These are phyloP conservation scores for Chloroclysta siterata DNA, from an alignment of 2,888 invertebrate genomes.

Conservation along the genomic window DNA sequence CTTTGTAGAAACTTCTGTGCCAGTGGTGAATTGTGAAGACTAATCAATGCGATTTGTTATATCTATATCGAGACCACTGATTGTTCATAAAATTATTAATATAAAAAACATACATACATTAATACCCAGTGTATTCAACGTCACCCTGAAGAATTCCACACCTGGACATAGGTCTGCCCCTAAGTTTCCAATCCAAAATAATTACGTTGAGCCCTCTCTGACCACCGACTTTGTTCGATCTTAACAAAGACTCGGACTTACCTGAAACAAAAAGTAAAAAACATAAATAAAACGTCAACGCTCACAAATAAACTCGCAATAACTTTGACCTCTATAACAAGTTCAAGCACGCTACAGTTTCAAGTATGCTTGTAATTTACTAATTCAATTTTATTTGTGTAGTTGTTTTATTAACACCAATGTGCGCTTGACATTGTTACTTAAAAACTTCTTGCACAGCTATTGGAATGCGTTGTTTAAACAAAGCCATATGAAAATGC, in stretches of 20 bases:
- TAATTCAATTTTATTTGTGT: conserved; percentile 51
- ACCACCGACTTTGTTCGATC: background rate
- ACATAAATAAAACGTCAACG: conserved; percentile 45
- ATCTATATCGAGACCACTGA: too few species aligned
- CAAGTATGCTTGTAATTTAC: conserved; percentile 23
- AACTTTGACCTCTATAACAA: conserved; percentile 43
- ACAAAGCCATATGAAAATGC: conserved; percentile 57
- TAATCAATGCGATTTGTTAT: too few species aligned
- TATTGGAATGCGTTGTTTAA: conserved; percentile 64
- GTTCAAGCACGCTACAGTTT: conserved; percentile 50
- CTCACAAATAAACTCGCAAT: conserved; percentile 43
- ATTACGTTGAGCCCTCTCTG: background rate
- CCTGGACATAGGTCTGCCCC: too few species aligned
- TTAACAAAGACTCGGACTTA: conserved; percentile 41
- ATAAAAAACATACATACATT: too few species aligned
- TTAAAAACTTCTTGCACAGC: conserved; percentile 50
- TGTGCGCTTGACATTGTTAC: conserved; percentile 53
- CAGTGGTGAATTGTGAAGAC: too few species aligned
- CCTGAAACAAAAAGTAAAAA: conserved; percentile 57
- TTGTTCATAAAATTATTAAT: too few species aligned
- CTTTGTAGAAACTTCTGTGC: too few species aligned
- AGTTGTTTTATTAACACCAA: conserved; percentile 53
- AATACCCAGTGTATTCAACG: too few species aligned
- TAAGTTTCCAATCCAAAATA: background rate
- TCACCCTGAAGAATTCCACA: too few species aligned